Evolutionary conservation across 2,888 invertebrate genomes (phyloP), one percentile per base, ranked within the genome.

Genomic region (Holacanthella duospinosa): DNA sequence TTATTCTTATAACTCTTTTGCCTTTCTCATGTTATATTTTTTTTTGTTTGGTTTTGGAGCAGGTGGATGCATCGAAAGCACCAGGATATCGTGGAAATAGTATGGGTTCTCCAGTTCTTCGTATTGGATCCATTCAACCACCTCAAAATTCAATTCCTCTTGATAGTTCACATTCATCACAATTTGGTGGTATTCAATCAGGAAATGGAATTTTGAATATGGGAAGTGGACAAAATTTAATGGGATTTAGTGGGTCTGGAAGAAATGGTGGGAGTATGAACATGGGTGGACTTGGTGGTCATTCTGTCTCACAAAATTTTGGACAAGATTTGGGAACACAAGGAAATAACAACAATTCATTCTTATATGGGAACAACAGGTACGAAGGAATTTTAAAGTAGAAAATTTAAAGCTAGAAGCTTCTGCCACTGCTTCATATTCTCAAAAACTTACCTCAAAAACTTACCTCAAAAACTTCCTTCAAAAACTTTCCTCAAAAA

Each of bases 11-110:
- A 16, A 43, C 43, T 12, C 43, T 43, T n/a, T n/a, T 6, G 26
- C 9, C 12, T 48, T 55, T n/a, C 6, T 36, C 19, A 29, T 29
- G 25, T 55, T 28, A 36, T 12, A 25, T 28, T 28, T 60, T 36
- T 3, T 3, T 43, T 28, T 54, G 21, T 43, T 58, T 26, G n/a
- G 21, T 55, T 24, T 62, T n/a, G n/a, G n/a, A n/a, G n/a, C n/a
- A 69, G 64, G 90, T 86, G 66, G 92, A 93, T 79, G 88, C 87
- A 2, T 86, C 89, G 55, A 93, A 93, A 78, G 93, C 93, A 64
- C 93, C 93, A 0, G 93, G 93, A 0, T 93, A 93, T 77, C 84
- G 92, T 74, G 89, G 88, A 60, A 85, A 83, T 59, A 66, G 64
- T 2, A 69, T 71, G 66, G 65, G 69, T 44, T 71, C 71, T 16